Percentiles rank a stretch among this genome's conserved stretches.
phyloP scores from a whole-genome alignment of 2,797 vertebrate genomes.

The Phataginus tricuspis region DNA sequence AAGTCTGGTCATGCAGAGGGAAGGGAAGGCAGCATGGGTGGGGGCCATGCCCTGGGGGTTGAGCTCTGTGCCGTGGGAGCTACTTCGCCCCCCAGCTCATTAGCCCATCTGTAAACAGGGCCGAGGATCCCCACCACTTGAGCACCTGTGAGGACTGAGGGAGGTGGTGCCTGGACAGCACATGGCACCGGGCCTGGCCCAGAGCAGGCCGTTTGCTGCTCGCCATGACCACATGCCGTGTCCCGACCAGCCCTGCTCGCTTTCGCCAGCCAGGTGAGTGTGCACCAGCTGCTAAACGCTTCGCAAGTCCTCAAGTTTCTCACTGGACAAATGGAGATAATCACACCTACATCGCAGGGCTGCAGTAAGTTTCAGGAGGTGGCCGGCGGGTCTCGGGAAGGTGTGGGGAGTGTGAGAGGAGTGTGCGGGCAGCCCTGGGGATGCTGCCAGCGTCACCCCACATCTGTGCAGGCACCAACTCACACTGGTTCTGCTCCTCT shows the following conservation, averaged over 20 bases:
- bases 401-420: rapidly evolving
- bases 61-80: too few relatives aligned
- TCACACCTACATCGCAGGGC: not conserved
- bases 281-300: not conserved
- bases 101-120: not conserved
- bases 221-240: not conserved
- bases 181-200: too few relatives aligned
- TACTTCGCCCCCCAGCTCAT: not conserved
- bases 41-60: too few relatives aligned
- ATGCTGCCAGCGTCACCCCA: rapidly evolving
- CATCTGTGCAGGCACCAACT: not conserved
- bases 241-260: not conserved
- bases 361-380: not conserved
- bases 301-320: not conserved
- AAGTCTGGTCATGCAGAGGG: not conserved
- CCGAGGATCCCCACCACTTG: not conserved
- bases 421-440: not conserved
- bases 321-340: not conserved
- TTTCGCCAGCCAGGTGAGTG: not conserved
- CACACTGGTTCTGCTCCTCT: not conserved
- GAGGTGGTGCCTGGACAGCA: not conserved
- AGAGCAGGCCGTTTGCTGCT: not conserved
- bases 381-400: not conserved
- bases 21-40: too few relatives aligned
- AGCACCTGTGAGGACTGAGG: not conserved